A percentile compares a stretch with the other conserved stretches of the same genome.
Conservation (phyloP, 2,888 invertebrate genomes). For the Eledona agricola region DNA sequence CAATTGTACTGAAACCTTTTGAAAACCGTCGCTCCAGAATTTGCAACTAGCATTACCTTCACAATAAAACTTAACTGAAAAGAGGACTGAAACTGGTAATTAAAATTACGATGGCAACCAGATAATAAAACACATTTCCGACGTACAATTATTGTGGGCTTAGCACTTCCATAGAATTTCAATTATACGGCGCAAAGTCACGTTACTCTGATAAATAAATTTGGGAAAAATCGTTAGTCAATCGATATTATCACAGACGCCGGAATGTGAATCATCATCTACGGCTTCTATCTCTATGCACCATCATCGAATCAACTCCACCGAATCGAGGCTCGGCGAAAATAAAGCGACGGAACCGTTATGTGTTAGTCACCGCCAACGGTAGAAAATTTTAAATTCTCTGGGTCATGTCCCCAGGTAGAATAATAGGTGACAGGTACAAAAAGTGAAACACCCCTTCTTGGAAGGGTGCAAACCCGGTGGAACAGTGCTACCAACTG, state of each 20-base stretch:
- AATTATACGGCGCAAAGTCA: slow-evolving; percentile 17
- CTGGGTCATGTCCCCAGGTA: neutral
- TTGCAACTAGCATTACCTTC: too few relatives aligned
- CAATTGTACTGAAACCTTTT: too few relatives aligned
- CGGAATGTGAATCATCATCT: slow-evolving; percentile 16
- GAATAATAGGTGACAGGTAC: too few relatives aligned
- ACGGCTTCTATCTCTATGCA: slow-evolving; percentile 20
- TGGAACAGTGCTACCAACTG: too few relatives aligned
- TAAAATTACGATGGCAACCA: too few relatives aligned
- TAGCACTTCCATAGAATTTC: slow-evolving; percentile 19
- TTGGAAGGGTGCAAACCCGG: too few relatives aligned
- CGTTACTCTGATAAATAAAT: neutral
- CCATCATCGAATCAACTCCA: slow-evolving; percentile 4
- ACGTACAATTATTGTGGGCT: slow-evolving; percentile 21
- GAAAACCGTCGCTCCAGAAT: too few relatives aligned
- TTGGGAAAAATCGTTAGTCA: slow-evolving; percentile 1
- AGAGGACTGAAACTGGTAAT: too few relatives aligned
- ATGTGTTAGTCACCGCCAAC: slow-evolving; percentile 23
- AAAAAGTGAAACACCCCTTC: too few relatives aligned
- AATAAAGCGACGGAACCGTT: slow-evolving; percentile 25
- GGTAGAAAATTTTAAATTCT: too few relatives aligned
- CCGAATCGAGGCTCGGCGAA: slow-evolving; percentile 13
- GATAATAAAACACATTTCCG: too few relatives aligned
- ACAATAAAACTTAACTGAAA: too few relatives aligned
- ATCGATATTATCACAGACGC: slow-evolving; percentile 1